Evolutionary conservation across 64 coral and sea anemone genomes (phyloP).

Genomic region (Actinia tenebrosa): DNA sequence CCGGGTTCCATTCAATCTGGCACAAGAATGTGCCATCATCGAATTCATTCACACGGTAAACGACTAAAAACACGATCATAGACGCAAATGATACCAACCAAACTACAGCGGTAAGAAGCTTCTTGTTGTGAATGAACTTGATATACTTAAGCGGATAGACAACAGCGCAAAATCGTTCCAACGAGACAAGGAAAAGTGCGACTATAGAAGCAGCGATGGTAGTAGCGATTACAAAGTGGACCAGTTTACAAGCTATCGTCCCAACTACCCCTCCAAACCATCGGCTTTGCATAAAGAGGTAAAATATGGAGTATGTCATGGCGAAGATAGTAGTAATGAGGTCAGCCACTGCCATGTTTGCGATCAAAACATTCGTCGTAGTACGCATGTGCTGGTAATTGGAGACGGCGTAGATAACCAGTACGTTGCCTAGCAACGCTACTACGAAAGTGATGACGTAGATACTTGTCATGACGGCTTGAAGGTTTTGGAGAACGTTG

Average conservation of each 20-base stretch:
- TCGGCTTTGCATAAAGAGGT: background rate
- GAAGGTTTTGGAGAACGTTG: background rate
- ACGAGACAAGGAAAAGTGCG: conserved; percentile 3
- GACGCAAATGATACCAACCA: conserved; percentile 15
- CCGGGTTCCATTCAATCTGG: conserved; percentile 11
- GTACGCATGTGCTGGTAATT: conserved; percentile 5
- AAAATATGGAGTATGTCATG: background rate
- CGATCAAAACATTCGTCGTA: conserved; percentile 5
- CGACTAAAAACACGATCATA: conserved; percentile 13
- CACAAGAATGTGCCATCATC: background rate
- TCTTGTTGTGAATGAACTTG: conserved; percentile 13
- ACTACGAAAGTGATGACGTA: conserved; percentile 11
- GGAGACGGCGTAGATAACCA: background rate
- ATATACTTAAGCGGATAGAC: background rate
- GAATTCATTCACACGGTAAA: background rate
- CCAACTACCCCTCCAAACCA: conserved; percentile 7
- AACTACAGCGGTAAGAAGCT: conserved; percentile 7
- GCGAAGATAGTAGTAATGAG: background rate
- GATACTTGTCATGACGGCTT: background rate
- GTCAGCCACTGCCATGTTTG: conserved; percentile 20
- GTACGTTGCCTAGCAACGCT: conserved; percentile 8
- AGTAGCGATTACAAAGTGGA: conserved; percentile 6
- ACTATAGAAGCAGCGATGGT: conserved; percentile 9
- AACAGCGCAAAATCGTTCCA: conserved; percentile 16
- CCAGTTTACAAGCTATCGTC: background rate